phyloP scores from a whole-genome alignment of 2,888 invertebrate species.

The Idaea biselata region DNA sequence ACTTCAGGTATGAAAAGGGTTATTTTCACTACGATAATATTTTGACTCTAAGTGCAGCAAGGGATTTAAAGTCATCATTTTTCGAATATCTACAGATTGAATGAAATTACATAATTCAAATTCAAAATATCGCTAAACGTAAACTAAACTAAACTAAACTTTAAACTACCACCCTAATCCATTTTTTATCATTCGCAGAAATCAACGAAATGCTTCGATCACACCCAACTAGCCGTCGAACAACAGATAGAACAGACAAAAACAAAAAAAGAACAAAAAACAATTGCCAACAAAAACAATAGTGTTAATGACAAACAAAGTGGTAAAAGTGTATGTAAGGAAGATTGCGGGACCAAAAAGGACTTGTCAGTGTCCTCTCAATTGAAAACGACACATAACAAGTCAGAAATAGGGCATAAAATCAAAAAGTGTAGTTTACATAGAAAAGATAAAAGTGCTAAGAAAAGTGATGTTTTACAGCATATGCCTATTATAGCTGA shows the following conservation, averaged over 20 bases:
- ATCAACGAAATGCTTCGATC: slow-evolving; percentile 70
- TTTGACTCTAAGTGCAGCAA: too few species aligned
- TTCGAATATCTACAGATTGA: too few species aligned
- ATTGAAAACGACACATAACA: slow-evolving; percentile 70
- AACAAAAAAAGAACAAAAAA: slow-evolving; percentile 29
- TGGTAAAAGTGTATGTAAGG: slow-evolving; percentile 37
- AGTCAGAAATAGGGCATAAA: slow-evolving; percentile 69
- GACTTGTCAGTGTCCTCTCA: slow-evolving; percentile 62
- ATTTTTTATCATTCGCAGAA: slow-evolving; percentile 45
- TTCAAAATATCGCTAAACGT: too few species aligned
- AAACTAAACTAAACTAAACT: too few species aligned
- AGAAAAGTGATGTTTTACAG: slow-evolving; percentile 50
- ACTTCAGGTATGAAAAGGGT: too few species aligned
- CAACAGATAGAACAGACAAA: slow-evolving; percentile 12
- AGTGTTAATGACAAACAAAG: slow-evolving; percentile 39
- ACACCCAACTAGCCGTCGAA: slow-evolving; percentile 56
- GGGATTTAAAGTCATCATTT: too few species aligned
- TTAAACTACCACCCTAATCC: neutral
- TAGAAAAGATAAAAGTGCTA: slow-evolving; percentile 58
- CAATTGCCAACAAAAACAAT: slow-evolving; percentile 27
- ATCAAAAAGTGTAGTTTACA: slow-evolving; percentile 63
- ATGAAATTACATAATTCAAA: too few species aligned
- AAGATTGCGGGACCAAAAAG: slow-evolving; percentile 63
- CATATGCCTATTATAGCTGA: slow-evolving; percentile 59
- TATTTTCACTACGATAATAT: too few species aligned